These are phyloP conservation scores for Macaria notata DNA, from an alignment of 2,888 invertebrate species.

Conservation along the genomic window DNA sequence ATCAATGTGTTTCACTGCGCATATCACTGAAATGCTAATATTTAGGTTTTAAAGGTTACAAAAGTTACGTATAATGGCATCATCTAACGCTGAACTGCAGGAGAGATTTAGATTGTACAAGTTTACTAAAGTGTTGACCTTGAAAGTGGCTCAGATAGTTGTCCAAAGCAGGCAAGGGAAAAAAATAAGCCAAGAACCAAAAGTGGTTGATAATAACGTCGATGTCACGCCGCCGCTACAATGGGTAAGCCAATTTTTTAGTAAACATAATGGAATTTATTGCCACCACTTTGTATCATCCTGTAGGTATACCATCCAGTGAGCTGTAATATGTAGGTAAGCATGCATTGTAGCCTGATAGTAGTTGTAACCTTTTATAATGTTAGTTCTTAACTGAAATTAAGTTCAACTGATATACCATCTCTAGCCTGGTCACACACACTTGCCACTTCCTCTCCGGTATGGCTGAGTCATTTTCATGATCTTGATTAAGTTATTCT, in stretches of 20 bases:
- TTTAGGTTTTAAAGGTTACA: background rate
- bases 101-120: slow-evolving; percentile 93
- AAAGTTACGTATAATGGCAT: slow-evolving; percentile 50
- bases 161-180: slow-evolving; percentile 95
- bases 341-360: background rate
- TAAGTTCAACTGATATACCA: background rate
- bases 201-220: slow-evolving; percentile 49
- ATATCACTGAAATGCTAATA: slow-evolving; percentile 33
- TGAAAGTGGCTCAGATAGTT: slow-evolving; percentile 95
- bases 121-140: slow-evolving; percentile 92
- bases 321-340: background rate
- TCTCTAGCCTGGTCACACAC: background rate
- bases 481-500: no score
- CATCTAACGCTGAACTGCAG: slow-evolving; percentile 58
- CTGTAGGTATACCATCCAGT: no score
- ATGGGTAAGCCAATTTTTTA: slow-evolving; percentile 53
- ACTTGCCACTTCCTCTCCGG: background rate
- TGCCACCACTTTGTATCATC: background rate
- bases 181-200: slow-evolving; percentile 83
- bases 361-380: background rate
- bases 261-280: no score
- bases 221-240: slow-evolving; percentile 56
- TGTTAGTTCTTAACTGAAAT: background rate
- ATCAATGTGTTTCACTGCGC: slow-evolving; percentile 36
- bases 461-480: no score